Base-by-base conservation (phyloP, 2,113 vertebrate genomes). In the Alaudala cheleensis region DNA sequence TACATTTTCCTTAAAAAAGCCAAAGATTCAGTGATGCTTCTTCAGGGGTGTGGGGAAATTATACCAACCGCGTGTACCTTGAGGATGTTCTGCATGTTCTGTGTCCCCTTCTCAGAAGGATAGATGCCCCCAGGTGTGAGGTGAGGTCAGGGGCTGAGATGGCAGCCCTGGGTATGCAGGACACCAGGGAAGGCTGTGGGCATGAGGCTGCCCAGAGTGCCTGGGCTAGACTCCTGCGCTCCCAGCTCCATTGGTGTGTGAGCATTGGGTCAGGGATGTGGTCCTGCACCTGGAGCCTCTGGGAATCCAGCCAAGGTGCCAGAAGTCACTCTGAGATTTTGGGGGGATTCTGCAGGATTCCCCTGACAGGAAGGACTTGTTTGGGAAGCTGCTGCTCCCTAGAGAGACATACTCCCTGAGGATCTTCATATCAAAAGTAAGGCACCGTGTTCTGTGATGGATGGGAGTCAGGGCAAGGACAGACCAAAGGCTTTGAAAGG, bases 1-100 rank as follows among this genome's bases (percentile, higher is more conserved):
- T 18, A 88, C 81, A 70, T 91, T 87, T 94, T 93, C 84, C 80
- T 76, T 81, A 76, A 84, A 94, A 94, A 91, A 88, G 14, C 21
- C 13, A 42, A 61, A 34, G 88, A 25, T 74, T 74, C 54, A 8
- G 26, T 65, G 45, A 19, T 81, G 26, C 40, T 86, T 79, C 34
- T 93, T 93, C 1, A 2, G 1, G 2, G 7, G 3, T 1, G 0
- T 14, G 21, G 28, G 62, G 45, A 50, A 15, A 14, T 50, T 6
- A 4, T 22, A 11, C 42, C 14, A 6, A 1, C 26, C 44, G 4
- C 12, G 12, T 21, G 11, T 9, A 25, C 4, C n/a, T 49, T 47
- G 64, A 72, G 16, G 26, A 3, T 50, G 28, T 31, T 79, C 17
- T 5, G 0, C 24, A 34, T 61, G n/a, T 22, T n/a, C 40, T 40